A percentile compares a stretch with the other conserved stretches of the same genome.
These are phyloP conservation scores for Cephalopholis sonnerati DNA, from an alignment of 2,113 vertebrate species.

Conservation along the genomic window DNA sequence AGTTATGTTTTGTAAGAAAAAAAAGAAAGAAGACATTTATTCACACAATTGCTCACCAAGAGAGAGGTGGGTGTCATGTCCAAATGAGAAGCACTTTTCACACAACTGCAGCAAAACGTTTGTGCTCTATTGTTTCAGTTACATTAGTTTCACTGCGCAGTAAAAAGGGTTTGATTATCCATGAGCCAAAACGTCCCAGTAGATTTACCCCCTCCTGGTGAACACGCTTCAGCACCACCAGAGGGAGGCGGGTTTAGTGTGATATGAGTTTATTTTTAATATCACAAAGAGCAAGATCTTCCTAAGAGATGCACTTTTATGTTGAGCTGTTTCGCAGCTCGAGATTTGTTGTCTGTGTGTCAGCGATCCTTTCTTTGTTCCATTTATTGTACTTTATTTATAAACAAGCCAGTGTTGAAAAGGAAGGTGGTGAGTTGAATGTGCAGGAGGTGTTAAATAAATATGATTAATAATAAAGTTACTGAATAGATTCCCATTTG, in stretches of 20 bases:
- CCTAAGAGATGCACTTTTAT: slow-evolving; percentile 5
- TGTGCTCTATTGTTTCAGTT: slow-evolving; percentile 5
- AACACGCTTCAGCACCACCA: slow-evolving; percentile 40
- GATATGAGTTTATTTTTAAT: slow-evolving; percentile 59
- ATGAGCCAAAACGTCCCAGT: slow-evolving; percentile 46
- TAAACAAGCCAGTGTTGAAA: not conserved
- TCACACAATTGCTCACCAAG: slow-evolving; percentile 22
- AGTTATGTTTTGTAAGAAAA: slow-evolving; percentile 25
- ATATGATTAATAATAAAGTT: slow-evolving; percentile 1
- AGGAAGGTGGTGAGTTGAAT: not conserved
- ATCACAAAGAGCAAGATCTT: slow-evolving; percentile 31
- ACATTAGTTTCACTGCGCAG: slow-evolving; percentile 34
- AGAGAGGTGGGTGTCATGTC: slow-evolving; percentile 7
- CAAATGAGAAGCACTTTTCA: slow-evolving; percentile 37
- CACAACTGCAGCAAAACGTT: slow-evolving; percentile 36
- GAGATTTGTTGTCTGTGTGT: not conserved
- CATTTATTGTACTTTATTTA: not conserved
- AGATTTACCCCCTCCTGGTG: slow-evolving; percentile 46
- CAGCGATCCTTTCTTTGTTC: not conserved
- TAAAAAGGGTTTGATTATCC: slow-evolving; percentile 56
- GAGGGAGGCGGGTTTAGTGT: slow-evolving; percentile 24
- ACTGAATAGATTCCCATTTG: not conserved
- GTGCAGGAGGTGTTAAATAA: not conserved
- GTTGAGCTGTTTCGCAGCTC: slow-evolving; percentile 14
- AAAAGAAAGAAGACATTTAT: slow-evolving; percentile 25